phyloP scores from a whole-genome alignment of 2,113 vertebrate genomes.

The Cariama cristata region DNA sequence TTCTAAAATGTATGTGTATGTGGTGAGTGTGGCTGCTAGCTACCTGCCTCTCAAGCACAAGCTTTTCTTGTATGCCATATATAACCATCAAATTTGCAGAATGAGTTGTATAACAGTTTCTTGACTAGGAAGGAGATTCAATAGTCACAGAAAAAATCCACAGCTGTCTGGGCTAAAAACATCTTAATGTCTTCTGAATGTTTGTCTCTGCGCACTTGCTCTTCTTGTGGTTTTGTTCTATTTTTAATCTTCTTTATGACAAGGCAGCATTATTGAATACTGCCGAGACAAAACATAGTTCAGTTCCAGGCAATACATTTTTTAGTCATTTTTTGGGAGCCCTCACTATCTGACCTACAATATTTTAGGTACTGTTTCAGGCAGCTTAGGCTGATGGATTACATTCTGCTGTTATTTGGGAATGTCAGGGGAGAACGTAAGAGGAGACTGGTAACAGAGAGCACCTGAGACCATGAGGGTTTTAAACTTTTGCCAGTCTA shows the following conservation, averaged over 20 bases:
- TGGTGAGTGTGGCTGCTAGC: background rate
- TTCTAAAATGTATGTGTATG: background rate
- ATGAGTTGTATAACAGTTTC: background rate
- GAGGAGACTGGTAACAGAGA: background rate
- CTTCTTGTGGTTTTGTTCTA: conserved; percentile 19
- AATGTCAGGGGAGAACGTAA: background rate
- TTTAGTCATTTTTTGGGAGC: background rate
- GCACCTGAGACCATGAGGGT: background rate
- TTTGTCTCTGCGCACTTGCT: conserved; percentile 8
- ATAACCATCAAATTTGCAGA: background rate
- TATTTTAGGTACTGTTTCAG: background rate
- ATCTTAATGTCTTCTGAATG: background rate
- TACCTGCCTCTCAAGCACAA: background rate
- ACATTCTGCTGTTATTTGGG: background rate
- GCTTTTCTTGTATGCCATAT: background rate
- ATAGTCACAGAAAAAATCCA: background rate
- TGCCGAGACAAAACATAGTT: conserved; percentile 23
- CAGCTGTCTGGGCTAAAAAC: background rate
- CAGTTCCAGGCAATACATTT: background rate
- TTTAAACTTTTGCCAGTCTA: background rate
- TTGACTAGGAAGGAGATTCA: background rate
- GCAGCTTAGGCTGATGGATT: background rate
- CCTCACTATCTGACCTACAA: background rate
- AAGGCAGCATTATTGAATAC: background rate
- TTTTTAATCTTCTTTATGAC: conserved; percentile 21